A percentile compares a stretch with the other conserved stretches of the same genome.
phyloP scores from a whole-genome alignment of 2,888 invertebrate genomes.

The Macrophya alboannulata region DNA sequence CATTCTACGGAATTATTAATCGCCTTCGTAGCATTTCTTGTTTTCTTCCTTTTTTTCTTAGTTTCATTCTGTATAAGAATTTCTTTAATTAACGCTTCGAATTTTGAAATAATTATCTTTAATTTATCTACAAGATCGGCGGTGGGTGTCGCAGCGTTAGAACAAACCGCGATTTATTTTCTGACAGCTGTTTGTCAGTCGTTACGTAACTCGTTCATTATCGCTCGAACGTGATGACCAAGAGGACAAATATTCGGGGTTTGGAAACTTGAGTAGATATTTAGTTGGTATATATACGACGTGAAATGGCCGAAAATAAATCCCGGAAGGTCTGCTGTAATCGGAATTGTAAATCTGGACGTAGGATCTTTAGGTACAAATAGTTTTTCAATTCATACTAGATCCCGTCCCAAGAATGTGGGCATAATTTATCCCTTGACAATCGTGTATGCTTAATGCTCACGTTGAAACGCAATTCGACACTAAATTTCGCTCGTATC shows the following conservation, averaged over 20 bases:
- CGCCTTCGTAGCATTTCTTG: neutral
- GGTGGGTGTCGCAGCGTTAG: conserved; percentile 9
- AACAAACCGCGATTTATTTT: conserved; percentile 25
- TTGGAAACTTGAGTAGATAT: neutral
- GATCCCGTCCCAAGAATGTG: neutral
- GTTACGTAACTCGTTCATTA: conserved; percentile 41
- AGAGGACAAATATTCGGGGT: conserved; percentile 32
- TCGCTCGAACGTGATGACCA: conserved; percentile 18
- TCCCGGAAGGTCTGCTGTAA: neutral
- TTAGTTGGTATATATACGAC: neutral
- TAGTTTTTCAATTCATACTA: neutral
- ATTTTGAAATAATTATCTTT: neutral
- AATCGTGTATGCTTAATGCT: neutral
- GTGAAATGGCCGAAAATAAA: neutral
- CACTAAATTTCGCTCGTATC: neutral
- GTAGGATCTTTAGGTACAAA: neutral
- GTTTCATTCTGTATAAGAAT: neutral
- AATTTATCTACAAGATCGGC: neutral
- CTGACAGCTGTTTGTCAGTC: conserved; percentile 46
- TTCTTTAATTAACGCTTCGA: conserved; percentile 7
- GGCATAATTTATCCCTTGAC: neutral
- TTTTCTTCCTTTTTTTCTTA: neutral
- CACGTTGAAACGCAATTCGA: neutral
- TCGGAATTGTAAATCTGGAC: neutral
- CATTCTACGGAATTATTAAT: neutral